A percentile compares a stretch with the other conserved stretches of the same genome.
Conservation (phyloP, 1,140 invertebrate species). For the Frieseomelitta varia region DNA sequence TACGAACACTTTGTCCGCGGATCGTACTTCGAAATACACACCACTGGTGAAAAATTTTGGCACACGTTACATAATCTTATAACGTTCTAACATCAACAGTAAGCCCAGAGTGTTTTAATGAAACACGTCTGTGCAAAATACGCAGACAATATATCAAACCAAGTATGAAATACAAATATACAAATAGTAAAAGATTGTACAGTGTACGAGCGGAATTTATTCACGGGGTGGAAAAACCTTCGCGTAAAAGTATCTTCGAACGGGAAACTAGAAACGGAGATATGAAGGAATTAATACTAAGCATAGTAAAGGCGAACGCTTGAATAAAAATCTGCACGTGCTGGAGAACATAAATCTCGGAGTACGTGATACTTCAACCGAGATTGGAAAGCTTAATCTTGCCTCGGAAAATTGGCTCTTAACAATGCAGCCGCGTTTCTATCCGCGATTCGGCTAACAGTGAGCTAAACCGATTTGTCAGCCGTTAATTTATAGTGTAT, state of each 20-base stretch:
- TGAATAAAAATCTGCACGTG: conserved; percentile 17
- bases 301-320: not conserved
- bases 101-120: too few relatives aligned
- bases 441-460: not conserved
- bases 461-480: not conserved
- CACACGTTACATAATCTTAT: too few relatives aligned
- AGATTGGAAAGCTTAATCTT: conserved; percentile 23
- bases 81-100: too few relatives aligned
- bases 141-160: too few relatives aligned
- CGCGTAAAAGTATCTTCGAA: not conserved
- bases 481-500: not conserved
- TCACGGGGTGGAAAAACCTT: not conserved
- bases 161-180: too few relatives aligned
- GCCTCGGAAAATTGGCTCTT: conserved; percentile 4
- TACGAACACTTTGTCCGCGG: too few relatives aligned
- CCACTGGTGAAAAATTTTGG: too few relatives aligned
- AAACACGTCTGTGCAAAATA: too few relatives aligned
- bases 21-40: too few relatives aligned
- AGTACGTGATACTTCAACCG: conserved; percentile 1
- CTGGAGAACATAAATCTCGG: conserved; percentile 8
- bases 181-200: too few relatives aligned
- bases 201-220: not conserved
- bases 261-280: not conserved
- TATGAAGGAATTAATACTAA: not conserved
- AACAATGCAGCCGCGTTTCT: not conserved